A percentile compares a stretch with the other conserved stretches of the same genome.
These are phyloP conservation scores for Drosophila flavopinicola DNA, from an alignment of 2,888 invertebrate species.

Conservation along the genomic window DNA sequence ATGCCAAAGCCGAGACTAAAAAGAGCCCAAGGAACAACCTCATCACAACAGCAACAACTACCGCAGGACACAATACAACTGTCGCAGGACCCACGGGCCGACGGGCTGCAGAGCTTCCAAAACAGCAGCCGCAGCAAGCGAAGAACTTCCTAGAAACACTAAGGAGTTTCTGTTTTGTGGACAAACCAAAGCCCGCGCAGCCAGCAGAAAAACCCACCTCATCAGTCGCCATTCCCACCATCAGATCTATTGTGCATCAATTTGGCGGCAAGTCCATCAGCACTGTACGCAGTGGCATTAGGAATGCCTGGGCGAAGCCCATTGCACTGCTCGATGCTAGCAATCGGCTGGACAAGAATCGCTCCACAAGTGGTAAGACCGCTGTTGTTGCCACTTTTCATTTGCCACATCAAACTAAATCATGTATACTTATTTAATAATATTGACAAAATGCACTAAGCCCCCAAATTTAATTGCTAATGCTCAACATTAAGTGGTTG, in stretches of 20 bases:
- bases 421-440: neutral
- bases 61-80: neutral
- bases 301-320: constrained; percentile 20
- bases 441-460: too few species aligned
- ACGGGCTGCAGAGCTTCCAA: too few species aligned
- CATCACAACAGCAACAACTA: too few species aligned
- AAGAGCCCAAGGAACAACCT: neutral
- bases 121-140: neutral
- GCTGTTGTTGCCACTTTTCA: too few species aligned
- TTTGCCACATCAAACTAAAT: too few species aligned
- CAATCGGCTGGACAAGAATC: neutral
- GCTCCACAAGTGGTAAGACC: neutral
- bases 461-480: too few species aligned
- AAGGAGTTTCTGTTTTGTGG: neutral
- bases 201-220: neutral
- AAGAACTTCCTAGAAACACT: neutral
- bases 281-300: neutral
- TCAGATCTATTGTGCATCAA: too few species aligned
- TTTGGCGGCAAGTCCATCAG: neutral
- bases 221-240: neutral
- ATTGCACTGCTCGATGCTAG: constrained; percentile 19
- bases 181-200: neutral
- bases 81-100: too few species aligned
- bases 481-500: too few species aligned
- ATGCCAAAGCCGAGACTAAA: too few species aligned